phyloP scores from a whole-genome alignment of 1,140 invertebrate genomes.

The Solenopsis invicta region DNA sequence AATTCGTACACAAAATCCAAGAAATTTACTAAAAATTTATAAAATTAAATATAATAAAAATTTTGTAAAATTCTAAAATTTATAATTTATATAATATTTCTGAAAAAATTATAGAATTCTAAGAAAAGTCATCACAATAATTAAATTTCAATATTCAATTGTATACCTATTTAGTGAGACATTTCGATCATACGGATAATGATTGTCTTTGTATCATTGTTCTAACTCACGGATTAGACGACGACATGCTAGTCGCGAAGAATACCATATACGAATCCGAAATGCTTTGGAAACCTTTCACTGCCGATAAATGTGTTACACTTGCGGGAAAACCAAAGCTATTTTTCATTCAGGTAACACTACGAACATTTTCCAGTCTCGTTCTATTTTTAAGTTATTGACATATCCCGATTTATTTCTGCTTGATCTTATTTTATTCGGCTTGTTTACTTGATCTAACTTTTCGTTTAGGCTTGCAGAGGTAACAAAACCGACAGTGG shows the following conservation, averaged over 20 bases:
- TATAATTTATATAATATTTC: too few relatives aligned
- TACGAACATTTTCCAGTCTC: neutral
- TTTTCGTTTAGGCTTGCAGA: slow-evolving; percentile 87
- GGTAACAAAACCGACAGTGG: slow-evolving; percentile 87
- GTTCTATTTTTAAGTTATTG: slow-evolving; percentile 12
- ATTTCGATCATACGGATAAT: slow-evolving; percentile 87
- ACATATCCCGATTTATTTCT: neutral
- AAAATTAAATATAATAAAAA: too few relatives aligned
- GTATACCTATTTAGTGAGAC: slow-evolving; percentile 71
- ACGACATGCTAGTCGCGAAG: slow-evolving; percentile 87
- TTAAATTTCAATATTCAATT: neutral
- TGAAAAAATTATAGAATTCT: too few relatives aligned
- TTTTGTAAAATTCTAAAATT: too few relatives aligned
- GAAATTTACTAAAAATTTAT: too few relatives aligned
- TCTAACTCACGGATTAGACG: slow-evolving; percentile 89
- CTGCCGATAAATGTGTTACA: slow-evolving; percentile 88
- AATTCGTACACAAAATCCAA: too few relatives aligned
- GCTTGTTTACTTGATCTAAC: neutral
- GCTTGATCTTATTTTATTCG: neutral
- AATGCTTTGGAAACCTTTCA: slow-evolving; percentile 89
- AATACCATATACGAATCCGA: slow-evolving; percentile 87
- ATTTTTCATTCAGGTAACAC: slow-evolving; percentile 89
- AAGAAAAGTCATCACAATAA: neutral
- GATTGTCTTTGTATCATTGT: slow-evolving; percentile 90
- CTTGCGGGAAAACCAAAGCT: slow-evolving; percentile 90